Evolutionary conservation across 2,797 vertebrate species (phyloP).

Genomic region (Rhynchotus rufescens): DNA sequence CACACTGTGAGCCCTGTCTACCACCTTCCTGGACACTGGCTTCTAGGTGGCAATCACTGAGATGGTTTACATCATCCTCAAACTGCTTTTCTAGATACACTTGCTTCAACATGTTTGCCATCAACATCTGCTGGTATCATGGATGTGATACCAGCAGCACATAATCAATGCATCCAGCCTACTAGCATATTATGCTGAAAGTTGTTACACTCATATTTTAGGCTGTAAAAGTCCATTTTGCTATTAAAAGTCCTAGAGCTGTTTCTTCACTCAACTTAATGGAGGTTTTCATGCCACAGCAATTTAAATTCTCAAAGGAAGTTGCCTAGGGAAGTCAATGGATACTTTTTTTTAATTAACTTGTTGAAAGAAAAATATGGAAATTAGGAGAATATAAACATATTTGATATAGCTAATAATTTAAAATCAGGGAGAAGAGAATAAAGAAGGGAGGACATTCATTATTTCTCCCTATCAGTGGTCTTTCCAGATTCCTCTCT

Average conservation of each 20-base stretch:
- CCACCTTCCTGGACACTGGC: not conserved
- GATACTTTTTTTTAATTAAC: slow-evolving; percentile 8
- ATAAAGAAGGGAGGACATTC: not conserved
- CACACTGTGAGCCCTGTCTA: not conserved
- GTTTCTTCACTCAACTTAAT: not conserved
- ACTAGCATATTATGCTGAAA: not conserved
- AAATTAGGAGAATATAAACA: slow-evolving; percentile 9
- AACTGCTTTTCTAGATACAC: not conserved
- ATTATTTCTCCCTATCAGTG: slow-evolving; percentile 3
- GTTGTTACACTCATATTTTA: not conserved
- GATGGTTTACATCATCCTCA: not conserved
- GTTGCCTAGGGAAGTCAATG: not conserved
- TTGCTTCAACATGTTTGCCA: not conserved
- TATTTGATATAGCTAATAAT: slow-evolving; percentile 16
- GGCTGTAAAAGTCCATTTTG: not conserved
- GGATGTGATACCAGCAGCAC: not conserved
- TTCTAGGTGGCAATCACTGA: not conserved
- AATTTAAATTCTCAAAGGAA: slow-evolving; percentile 9
- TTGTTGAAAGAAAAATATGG: not conserved
- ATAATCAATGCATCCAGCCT: not conserved
- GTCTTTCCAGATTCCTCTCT: not conserved
- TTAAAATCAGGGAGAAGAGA: slow-evolving; percentile 29
- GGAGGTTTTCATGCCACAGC: slow-evolving; percentile 1
- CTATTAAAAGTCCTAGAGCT: not conserved
- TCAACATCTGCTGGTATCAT: not conserved